Conservation (phyloP, 2,797 vertebrate species). For the Agapornis canus region DNA sequence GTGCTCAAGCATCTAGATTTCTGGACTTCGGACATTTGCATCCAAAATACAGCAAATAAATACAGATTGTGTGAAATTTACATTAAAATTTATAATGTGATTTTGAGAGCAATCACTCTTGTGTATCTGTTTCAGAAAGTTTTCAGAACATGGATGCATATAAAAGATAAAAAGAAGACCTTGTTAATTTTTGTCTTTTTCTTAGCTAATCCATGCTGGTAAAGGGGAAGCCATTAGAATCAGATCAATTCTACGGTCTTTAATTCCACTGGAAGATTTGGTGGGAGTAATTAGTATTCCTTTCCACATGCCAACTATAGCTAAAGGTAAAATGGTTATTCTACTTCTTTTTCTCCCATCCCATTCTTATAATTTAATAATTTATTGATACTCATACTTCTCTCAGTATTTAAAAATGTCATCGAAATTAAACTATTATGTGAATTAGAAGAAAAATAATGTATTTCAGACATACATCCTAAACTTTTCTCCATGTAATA, state of each 20-base stretch:
- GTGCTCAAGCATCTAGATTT: background rate
- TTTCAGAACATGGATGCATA: background rate
- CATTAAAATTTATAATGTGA: background rate
- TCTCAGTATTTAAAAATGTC: background rate
- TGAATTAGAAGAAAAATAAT: background rate
- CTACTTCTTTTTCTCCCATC: background rate
- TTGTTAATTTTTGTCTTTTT: background rate
- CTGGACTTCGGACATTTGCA: background rate
- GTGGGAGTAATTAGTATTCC: slow-evolving; percentile 95
- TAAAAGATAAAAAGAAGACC: background rate
- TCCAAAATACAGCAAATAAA: background rate
- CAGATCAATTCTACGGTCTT: slow-evolving; percentile 91
- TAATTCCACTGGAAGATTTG: slow-evolving; percentile 93
- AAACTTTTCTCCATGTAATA: background rate
- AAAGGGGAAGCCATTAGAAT: slow-evolving; percentile 97
- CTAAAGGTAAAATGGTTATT: slow-evolving; percentile 83
- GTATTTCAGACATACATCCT: background rate
- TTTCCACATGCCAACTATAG: slow-evolving; percentile 92
- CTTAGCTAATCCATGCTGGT: slow-evolving; percentile 90
- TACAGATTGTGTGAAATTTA: background rate
- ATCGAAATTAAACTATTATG: background rate
- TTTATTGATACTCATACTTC: background rate
- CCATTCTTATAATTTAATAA: background rate
- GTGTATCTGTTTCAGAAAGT: background rate
- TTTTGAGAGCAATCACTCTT: background rate